Evolutionary conservation across 2,797 vertebrate genomes (phyloP).

Genomic region (Sebastiscus albofasciatus): DNA sequence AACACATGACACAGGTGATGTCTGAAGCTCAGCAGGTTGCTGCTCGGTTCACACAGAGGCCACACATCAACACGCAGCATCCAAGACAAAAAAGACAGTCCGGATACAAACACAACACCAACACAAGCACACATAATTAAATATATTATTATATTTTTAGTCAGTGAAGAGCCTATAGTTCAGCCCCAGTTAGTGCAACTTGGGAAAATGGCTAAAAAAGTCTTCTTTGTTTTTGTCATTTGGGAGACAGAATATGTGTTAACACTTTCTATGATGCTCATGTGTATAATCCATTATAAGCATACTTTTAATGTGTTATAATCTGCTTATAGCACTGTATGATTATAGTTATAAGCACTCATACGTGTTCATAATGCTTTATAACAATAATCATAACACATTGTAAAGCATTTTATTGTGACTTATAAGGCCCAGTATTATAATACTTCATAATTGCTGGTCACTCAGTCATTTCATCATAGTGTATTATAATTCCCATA

Average conservation of each 20-base stretch:
- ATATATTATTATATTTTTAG: neutral
- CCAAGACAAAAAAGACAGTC: neutral
- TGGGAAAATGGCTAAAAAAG: neutral
- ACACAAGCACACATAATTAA: neutral
- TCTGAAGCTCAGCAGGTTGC: conserved; percentile 31
- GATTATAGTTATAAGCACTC: neutral
- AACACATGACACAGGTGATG: conserved; percentile 27
- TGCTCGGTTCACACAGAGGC: neutral
- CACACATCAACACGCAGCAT: conserved; percentile 7
- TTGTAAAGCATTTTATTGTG: neutral
- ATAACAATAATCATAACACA: neutral
- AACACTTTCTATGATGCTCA: neutral
- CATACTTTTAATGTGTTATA: neutral
- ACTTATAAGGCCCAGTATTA: neutral
- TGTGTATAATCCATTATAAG: neutral
- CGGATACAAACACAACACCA: neutral
- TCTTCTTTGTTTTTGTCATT: too few species aligned
- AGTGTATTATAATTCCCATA: too few species aligned
- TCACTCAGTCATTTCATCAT: neutral
- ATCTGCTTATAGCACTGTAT: neutral
- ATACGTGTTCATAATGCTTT: neutral
- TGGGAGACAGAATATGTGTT: neutral
- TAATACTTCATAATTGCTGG: neutral
- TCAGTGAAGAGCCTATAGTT: too few species aligned
- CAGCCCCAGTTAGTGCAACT: neutral